Evolutionary conservation across 30 jellyfish, hydroid and myxozoan species (phyloP).

Genomic region (Clytia hemisphaerica): DNA sequence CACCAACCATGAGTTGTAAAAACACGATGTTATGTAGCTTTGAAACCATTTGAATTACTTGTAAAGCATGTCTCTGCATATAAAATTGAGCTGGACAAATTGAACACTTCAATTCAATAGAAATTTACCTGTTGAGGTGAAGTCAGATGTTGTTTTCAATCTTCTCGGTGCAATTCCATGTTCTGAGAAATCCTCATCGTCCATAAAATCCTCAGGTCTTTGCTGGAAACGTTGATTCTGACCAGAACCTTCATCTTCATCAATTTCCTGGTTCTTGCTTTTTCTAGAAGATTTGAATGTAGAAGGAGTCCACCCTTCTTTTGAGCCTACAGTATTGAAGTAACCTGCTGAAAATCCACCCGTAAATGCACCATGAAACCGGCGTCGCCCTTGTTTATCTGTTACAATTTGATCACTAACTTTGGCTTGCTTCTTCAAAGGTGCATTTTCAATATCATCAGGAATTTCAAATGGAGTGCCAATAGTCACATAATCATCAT

Average conservation of each 20-base stretch:
- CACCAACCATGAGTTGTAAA: too few relatives aligned
- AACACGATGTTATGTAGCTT: too few relatives aligned
- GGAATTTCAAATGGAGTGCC: conserved; percentile 81
- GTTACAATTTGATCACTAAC: conserved; percentile 76
- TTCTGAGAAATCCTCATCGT: conserved; percentile 93
- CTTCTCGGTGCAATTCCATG: conserved; percentile 92
- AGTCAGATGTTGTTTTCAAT: conserved; percentile 47
- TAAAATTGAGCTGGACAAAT: neutral
- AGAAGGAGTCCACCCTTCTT: conserved; percentile 98
- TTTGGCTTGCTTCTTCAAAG: conserved; percentile 49
- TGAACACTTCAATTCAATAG: too few relatives aligned
- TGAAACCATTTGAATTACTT: too few relatives aligned
- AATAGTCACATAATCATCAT: conserved; percentile 50
- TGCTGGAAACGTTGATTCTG: too few relatives aligned
- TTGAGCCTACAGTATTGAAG: conserved; percentile 88
- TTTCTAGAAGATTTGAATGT: conserved; percentile 83
- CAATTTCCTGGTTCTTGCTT: too few relatives aligned
- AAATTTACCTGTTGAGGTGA: conserved; percentile 18
- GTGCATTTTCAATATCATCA: conserved; percentile 48
- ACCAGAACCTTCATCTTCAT: conserved; percentile 20
- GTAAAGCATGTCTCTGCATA: neutral
- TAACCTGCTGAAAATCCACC: conserved; percentile 99
- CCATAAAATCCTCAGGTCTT: conserved; percentile 97
- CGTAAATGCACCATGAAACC: conserved; percentile 99
- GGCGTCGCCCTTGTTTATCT: conserved; percentile 88